phyloP scores from a whole-genome alignment of 2,888 invertebrate species.

The Masnerella sp. region DNA sequence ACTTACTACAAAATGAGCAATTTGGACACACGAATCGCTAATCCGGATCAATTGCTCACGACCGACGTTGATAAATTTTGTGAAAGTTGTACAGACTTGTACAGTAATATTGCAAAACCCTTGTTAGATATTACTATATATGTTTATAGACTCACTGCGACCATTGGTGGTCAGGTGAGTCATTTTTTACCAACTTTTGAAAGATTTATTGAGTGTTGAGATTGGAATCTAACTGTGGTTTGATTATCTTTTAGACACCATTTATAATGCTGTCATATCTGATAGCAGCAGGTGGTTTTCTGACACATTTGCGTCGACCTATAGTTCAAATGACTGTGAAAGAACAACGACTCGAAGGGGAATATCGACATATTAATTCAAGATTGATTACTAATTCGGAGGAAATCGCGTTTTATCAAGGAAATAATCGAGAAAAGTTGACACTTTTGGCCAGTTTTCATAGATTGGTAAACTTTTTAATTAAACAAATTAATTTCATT shows the following conservation, averaged over 20 bases:
- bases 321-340: conserved; percentile 91
- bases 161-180: conserved; percentile 90
- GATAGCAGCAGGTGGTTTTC: conserved; percentile 89
- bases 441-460: conserved; percentile 93
- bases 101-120: conserved; percentile 98
- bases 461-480: conserved; percentile 85
- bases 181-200: no score
- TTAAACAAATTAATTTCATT: no score
- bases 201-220: no score
- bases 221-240: no score
- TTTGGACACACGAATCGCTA: conserved; percentile 95
- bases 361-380: conserved; percentile 97
- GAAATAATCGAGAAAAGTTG: conserved; percentile 91
- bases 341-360: conserved; percentile 98
- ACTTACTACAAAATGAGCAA: conserved; percentile 98
- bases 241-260: conserved; percentile 85
- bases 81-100: conserved; percentile 95
- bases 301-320: conserved; percentile 92
- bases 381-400: conserved; percentile 98
- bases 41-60: conserved; percentile 96
- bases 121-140: conserved; percentile 96
- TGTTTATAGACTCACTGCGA: conserved; percentile 91
- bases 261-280: conserved; percentile 92
- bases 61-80: conserved; percentile 99
- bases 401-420: conserved; percentile 91